Evolutionary conservation across 2,888 invertebrate species (phyloP), one percentile per base, ranked within the genome.

Genomic region (Harpalus rufipes): DNA sequence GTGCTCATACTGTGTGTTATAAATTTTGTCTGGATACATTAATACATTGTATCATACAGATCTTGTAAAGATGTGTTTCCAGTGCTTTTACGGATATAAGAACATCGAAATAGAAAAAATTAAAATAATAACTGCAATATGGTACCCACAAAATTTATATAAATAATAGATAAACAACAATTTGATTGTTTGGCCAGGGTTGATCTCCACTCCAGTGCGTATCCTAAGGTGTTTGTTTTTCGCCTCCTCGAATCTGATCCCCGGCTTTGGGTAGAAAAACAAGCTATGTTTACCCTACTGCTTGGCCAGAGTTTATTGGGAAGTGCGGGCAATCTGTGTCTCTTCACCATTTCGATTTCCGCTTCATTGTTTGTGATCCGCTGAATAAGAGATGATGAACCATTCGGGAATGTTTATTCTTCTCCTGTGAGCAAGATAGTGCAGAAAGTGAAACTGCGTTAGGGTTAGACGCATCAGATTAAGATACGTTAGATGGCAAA

Each of bases 321-420:
- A 80, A 80, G 41, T 80, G 79, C 56, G 14, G 58, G 25, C 72
- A 72, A 82, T 65, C 82, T 32, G 56, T 14, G 82, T 61, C 59
- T 80, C 79, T 80, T 59, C 61, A 25, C 51, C 82, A 56, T 82
- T 82, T 72, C 82, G 82, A 82, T 82, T 82, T 82, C 82, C 82
- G 81, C 72, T 58, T 56, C 72, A 82, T 82, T 82, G 81, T 82
- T 82, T 82, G 72, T 72, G 68, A 82, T 82, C 72, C 81, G 82
- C 72, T 82, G 82, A 82, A 82, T 82, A 82, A 82, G 68, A 82
- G 82, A 82, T 82, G 82, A 82, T 82, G 82, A 82, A 82, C 82
- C 68, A 82, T 82, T 68, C 58, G 7, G 72, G 56, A 18, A 51
- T 82, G 72, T 80, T 80, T 80, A 80, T 80, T 80, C 61, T 12